Percentiles rank a stretch among this genome's conserved stretches.
These are phyloP conservation scores for Todiramphus chloris DNA, from an alignment of 2,113 vertebrate species.

Conservation along the genomic window DNA sequence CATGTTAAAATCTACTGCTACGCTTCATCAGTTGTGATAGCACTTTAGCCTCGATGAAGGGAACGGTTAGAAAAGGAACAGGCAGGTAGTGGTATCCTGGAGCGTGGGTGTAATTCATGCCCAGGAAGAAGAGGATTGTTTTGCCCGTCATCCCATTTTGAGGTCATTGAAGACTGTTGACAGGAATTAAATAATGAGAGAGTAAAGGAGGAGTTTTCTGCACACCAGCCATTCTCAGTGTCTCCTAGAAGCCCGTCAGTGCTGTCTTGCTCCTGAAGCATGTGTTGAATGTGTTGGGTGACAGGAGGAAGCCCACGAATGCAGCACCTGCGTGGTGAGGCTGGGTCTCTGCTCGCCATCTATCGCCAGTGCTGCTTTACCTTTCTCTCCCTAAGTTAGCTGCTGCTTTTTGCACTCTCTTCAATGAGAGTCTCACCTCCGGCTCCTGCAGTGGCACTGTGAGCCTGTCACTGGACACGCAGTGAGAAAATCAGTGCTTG, in stretches of 20 bases:
- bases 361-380: neutral
- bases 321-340: neutral
- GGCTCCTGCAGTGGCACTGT: neutral
- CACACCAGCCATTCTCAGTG: neutral
- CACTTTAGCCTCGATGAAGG: neutral
- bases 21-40: neutral
- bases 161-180: neutral
- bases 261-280: neutral
- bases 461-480: neutral
- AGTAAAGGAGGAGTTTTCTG: neutral
- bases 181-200: neutral
- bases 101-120: neutral
- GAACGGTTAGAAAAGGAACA: neutral
- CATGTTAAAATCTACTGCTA: neutral
- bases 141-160: neutral
- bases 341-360: neutral
- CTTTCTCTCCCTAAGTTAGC: neutral
- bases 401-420: neutral
- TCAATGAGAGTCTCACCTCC: neutral
- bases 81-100: neutral
- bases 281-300: rapidly evolving
- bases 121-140: neutral
- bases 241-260: neutral
- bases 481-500: neutral
- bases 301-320: neutral